phyloP scores from a whole-genome alignment of 1,140 invertebrate genomes.

The Dryas iulia region DNA sequence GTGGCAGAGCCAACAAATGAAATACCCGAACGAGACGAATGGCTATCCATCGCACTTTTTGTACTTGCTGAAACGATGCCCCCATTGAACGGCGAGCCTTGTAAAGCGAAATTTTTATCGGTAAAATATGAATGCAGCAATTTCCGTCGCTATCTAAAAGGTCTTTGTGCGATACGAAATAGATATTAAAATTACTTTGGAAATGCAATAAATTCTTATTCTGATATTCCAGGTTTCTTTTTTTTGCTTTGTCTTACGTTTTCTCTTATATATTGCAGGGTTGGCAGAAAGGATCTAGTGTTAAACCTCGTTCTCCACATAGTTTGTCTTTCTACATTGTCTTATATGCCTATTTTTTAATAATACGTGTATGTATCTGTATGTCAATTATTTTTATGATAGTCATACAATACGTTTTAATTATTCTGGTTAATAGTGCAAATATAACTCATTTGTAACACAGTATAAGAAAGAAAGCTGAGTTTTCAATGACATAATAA shows the following conservation, averaged over 20 bases:
- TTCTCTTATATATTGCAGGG: neutral
- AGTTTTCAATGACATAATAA: too few relatives aligned
- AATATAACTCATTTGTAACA: neutral
- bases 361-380: too few relatives aligned
- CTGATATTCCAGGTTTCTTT: neutral
- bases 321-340: too few relatives aligned
- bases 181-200: slow-evolving; percentile 35
- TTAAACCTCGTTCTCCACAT: too few relatives aligned
- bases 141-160: slow-evolving; percentile 38
- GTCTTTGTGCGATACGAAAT: slow-evolving; percentile 31
- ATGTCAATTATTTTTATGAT: too few relatives aligned
- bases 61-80: slow-evolving; percentile 54
- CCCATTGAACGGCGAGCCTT: slow-evolving; percentile 46
- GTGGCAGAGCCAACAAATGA: slow-evolving; percentile 59
- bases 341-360: too few relatives aligned
- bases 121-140: slow-evolving; percentile 51
- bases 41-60: slow-evolving; percentile 64
- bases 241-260: neutral
- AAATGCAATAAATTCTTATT: slow-evolving; percentile 5
- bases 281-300: neutral
- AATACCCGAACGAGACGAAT: slow-evolving; percentile 65
- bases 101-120: slow-evolving; percentile 49
- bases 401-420: neutral
- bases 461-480: neutral
- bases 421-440: neutral